Percentiles rank a stretch among this genome's conserved stretches.
Conservation (phyloP, 2,113 vertebrate species). For the Rutilus rutilus region DNA sequence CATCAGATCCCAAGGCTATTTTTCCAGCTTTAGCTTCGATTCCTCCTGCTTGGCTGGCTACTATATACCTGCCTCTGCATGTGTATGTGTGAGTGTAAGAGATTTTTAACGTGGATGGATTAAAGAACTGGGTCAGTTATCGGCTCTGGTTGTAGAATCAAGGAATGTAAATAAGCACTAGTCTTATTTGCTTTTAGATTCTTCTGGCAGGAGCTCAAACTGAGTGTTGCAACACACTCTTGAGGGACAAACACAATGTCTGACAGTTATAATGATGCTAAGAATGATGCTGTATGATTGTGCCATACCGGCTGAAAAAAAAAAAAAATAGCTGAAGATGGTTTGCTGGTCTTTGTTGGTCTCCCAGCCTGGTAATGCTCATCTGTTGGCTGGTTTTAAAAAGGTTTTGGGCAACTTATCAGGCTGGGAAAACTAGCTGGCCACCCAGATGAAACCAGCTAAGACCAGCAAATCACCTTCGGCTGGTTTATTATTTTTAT, state of each 20-base stretch:
- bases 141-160: conserved; percentile 44
- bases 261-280: conserved; percentile 11
- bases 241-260: neutral
- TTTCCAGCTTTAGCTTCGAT: conserved; percentile 64
- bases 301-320: neutral
- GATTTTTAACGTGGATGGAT: conserved; percentile 26
- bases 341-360: neutral
- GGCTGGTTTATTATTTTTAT: too few species aligned
- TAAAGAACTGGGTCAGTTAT: conserved; percentile 42
- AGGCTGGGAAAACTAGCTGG: too few species aligned
- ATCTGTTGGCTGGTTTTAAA: neutral
- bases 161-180: conserved; percentile 50
- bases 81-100: conserved; percentile 23
- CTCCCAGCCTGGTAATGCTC: neutral
- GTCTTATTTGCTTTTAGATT: conserved; percentile 9
- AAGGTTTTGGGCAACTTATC: neutral
- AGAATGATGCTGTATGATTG: neutral
- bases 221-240: conserved; percentile 26
- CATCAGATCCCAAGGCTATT: conserved; percentile 65
- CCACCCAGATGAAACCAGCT: too few species aligned
- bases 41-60: conserved; percentile 50
- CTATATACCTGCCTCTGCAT: conserved; percentile 33
- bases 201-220: conserved; percentile 19
- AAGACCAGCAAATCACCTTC: too few species aligned
- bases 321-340: neutral